Evolutionary conservation across 2,888 invertebrate species (phyloP).

Genomic region (Alentia gelatinosa): DNA sequence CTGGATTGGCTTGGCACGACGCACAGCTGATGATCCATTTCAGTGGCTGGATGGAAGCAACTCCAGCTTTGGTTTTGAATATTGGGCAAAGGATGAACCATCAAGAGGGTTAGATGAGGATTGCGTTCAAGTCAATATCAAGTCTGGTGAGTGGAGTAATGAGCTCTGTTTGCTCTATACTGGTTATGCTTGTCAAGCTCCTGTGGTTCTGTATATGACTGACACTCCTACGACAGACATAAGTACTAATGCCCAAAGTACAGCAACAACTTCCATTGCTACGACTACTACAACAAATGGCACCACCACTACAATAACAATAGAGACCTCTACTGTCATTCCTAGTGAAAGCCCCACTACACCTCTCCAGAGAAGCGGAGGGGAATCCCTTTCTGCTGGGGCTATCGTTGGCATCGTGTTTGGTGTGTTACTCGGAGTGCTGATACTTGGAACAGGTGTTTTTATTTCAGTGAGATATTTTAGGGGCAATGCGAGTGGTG

Average conservation of each 20-base stretch:
- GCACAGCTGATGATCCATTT: neutral
- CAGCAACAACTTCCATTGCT: no score
- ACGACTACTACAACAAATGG: neutral
- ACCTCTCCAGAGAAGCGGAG: neutral
- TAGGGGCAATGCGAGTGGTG: neutral
- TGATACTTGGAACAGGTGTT: no score
- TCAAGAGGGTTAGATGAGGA: no score
- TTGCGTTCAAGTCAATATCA: neutral
- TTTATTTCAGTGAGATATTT: neutral
- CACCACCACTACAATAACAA: no score
- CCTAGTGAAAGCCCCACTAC: neutral
- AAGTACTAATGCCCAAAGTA: no score
- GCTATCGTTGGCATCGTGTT: neutral
- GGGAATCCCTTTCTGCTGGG: neutral
- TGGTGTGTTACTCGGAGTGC: neutral
- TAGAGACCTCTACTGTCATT: no score
- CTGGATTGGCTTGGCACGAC: neutral
- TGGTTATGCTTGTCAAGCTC: neutral
- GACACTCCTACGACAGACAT: neutral
- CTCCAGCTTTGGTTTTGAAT: neutral
- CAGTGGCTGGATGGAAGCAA: slow-evolving; percentile 6
- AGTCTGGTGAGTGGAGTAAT: neutral
- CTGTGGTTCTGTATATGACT: neutral
- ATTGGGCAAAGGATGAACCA: neutral
- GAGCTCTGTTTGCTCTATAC: no score